phyloP scores from a whole-genome alignment of 2,888 invertebrate species.

The Leptothorax acervorum region DNA sequence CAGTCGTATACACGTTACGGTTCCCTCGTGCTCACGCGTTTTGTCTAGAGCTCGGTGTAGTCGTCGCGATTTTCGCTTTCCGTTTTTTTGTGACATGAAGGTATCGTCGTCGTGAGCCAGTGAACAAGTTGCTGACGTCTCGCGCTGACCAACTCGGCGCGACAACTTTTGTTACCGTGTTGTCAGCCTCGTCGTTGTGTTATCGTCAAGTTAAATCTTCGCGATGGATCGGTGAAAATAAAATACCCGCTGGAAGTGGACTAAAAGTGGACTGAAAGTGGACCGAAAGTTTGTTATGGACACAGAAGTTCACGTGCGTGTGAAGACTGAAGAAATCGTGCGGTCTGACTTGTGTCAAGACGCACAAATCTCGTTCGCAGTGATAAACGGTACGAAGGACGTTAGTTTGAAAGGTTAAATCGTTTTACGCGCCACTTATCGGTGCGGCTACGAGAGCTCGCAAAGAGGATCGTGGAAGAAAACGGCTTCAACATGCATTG shows the following conservation, averaged over 20 bases:
- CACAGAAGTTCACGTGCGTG: conserved; percentile 68
- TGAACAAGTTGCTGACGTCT: conserved; percentile 53
- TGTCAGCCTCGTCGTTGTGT: conserved; percentile 36
- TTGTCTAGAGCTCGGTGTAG: conserved; percentile 37
- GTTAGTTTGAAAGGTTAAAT: neutral
- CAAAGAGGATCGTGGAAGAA: conserved; percentile 1
- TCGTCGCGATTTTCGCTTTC: conserved; percentile 53
- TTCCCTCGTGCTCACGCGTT: conserved; percentile 52
- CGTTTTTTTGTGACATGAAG: conserved; percentile 40
- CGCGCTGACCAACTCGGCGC: conserved; percentile 36
- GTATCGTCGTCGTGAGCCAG: conserved; percentile 33
- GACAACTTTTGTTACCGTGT: conserved; percentile 27
- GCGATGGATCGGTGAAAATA: conserved; percentile 66
- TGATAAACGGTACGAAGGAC: conserved; percentile 60
- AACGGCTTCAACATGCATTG: conserved; percentile 54
- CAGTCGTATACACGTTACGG: conserved; percentile 31
- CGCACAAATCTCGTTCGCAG: conserved; percentile 52
- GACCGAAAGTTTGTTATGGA: conserved; percentile 68
- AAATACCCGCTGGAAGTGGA: conserved; percentile 38
- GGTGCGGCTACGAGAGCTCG: neutral
- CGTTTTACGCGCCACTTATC: neutral
- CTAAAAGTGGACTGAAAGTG: conserved; percentile 32
- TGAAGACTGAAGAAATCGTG: conserved; percentile 71
- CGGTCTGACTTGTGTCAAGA: conserved; percentile 55
- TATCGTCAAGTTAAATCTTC: conserved; percentile 32